Evolutionary conservation across 2,888 invertebrate species (phyloP).

Genomic region (Marasmarcha lunaedactyla): DNA sequence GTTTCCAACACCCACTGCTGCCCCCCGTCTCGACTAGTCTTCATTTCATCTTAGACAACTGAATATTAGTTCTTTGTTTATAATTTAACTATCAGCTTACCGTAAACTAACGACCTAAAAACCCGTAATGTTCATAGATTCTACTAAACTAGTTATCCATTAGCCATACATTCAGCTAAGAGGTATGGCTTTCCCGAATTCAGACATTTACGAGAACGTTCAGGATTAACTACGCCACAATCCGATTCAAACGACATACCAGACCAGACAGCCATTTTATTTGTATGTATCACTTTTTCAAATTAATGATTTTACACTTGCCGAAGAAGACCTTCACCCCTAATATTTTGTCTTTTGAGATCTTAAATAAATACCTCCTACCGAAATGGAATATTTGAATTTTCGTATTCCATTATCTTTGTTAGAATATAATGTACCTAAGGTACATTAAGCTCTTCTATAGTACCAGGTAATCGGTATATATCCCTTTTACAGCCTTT

Average conservation of each 20-base stretch:
- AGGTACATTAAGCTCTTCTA: not conserved
- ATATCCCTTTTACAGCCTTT: not conserved
- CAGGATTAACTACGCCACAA: too few species aligned
- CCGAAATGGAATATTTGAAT: not conserved
- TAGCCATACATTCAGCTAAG: conserved; percentile 1
- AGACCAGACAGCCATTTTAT: too few species aligned
- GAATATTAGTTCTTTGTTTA: conserved; percentile 28
- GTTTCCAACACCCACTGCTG: conserved; percentile 25
- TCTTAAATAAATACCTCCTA: not conserved
- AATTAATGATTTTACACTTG: too few species aligned
- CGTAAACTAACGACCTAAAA: conserved; percentile 23
- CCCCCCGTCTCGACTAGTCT: conserved; percentile 2
- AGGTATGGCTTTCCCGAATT: too few species aligned
- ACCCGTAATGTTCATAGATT: conserved; percentile 7
- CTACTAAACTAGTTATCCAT: conserved; percentile 5
- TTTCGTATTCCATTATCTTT: not conserved
- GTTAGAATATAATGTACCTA: too few species aligned
- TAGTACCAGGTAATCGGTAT: not conserved
- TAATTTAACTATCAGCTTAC: too few species aligned
- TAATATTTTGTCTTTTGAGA: not conserved
- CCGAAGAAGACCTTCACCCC: too few species aligned
- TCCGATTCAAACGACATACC: too few species aligned
- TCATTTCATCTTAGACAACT: conserved; percentile 35
- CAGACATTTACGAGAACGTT: too few species aligned
- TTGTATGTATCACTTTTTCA: too few species aligned